Evolutionary conservation across 2,888 invertebrate genomes (phyloP).

Genomic region (Lottia gigantea): DNA sequence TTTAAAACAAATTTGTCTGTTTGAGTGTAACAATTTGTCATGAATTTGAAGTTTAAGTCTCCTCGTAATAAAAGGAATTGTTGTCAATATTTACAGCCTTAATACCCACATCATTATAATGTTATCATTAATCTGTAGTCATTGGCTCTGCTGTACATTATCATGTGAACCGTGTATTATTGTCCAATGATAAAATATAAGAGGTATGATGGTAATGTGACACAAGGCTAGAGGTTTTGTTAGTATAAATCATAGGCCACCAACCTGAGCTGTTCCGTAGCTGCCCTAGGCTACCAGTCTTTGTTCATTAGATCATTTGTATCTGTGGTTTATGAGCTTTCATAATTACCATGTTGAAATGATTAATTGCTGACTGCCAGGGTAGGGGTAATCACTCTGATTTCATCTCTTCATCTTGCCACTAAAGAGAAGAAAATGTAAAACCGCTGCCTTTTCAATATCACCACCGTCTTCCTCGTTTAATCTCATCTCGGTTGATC

Average conservation of each 20-base stretch:
- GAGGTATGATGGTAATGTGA: background rate
- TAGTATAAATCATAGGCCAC: conserved; percentile 2
- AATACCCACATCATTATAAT: too few species aligned
- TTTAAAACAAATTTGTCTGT: too few species aligned
- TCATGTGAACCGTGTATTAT: too few species aligned
- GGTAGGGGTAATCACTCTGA: conserved; percentile 7
- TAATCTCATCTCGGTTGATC: background rate
- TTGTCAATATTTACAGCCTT: too few species aligned
- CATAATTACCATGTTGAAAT: conserved; percentile 10
- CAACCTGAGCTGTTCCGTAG: background rate
- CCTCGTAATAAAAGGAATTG: too few species aligned
- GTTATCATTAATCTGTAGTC: too few species aligned
- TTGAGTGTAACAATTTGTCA: too few species aligned
- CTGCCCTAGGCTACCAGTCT: conserved; percentile 8
- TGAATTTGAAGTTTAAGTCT: too few species aligned
- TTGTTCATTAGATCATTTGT: background rate
- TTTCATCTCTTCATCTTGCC: background rate
- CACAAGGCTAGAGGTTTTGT: conserved; percentile 8
- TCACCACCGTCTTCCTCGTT: background rate
- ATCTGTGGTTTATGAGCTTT: background rate
- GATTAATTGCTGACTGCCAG: background rate
- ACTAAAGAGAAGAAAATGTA: conserved; percentile 4
- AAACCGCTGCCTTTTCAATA: conserved; percentile 6
- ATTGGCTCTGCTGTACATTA: too few species aligned
- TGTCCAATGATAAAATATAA: too few species aligned